phyloP scores from a whole-genome alignment of 2,888 invertebrate genomes.

The Standfussiana lucernea region DNA sequence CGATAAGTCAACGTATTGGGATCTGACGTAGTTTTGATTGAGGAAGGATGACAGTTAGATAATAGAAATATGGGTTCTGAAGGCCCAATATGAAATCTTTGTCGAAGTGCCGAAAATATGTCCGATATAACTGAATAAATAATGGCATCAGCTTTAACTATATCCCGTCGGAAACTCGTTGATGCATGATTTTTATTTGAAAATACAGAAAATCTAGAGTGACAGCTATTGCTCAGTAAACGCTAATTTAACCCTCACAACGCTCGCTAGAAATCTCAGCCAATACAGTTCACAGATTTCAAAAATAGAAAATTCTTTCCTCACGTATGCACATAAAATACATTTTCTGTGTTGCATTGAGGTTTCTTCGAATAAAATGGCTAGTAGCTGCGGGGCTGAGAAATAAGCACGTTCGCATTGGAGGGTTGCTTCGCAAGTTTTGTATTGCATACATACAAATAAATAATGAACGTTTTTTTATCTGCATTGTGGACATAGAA shows the following conservation, averaged over 20 bases:
- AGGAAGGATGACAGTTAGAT: slow-evolving; percentile 20
- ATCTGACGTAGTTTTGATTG: slow-evolving; percentile 21
- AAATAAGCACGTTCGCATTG: slow-evolving; percentile 35
- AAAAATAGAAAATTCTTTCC: slow-evolving; percentile 57
- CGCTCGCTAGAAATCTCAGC: slow-evolving; percentile 41
- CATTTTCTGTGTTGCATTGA: slow-evolving; percentile 48
- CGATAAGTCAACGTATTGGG: slow-evolving; percentile 3
- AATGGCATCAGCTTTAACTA: background rate
- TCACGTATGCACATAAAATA: slow-evolving; percentile 62
- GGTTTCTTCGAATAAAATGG: slow-evolving; percentile 47
- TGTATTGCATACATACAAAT: slow-evolving; percentile 21
- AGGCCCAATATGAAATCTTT: background rate
- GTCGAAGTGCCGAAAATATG: slow-evolving; percentile 10
- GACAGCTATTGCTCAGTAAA: background rate
- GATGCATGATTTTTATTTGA: background rate
- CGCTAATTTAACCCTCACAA: slow-evolving; percentile 34
- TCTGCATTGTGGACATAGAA: background rate
- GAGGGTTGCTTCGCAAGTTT: slow-evolving; percentile 26
- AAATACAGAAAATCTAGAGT: background rate
- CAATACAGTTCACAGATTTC: slow-evolving; percentile 49
- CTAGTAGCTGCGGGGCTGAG: slow-evolving; percentile 10
- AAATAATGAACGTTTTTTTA: background rate
- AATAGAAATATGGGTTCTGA: slow-evolving; percentile 4
- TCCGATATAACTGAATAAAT: background rate
- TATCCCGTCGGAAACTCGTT: background rate